phyloP scores from a whole-genome alignment of 2,888 invertebrate genomes.

The Amblyjoppa fuscipennis region DNA sequence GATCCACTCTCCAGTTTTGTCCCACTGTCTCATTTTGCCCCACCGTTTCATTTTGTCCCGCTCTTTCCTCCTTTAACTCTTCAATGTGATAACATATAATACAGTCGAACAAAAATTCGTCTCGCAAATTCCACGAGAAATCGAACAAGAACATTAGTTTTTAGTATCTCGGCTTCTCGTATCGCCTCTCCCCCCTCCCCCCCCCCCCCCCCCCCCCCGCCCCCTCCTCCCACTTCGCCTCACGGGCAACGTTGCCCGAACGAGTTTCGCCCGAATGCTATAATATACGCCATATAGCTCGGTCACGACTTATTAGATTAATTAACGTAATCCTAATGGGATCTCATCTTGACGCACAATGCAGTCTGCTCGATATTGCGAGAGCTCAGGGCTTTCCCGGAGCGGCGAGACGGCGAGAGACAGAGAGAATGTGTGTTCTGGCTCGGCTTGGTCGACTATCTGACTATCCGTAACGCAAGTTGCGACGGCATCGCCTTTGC shows the following conservation, averaged over 20 bases:
- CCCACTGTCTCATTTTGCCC: background rate
- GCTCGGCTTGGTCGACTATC: background rate
- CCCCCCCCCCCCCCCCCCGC: no score
- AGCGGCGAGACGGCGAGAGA: constrained; percentile 56
- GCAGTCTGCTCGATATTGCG: constrained; percentile 79
- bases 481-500: constrained; percentile 62
- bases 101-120: background rate
- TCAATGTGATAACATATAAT: background rate
- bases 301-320: constrained; percentile 79
- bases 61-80: background rate
- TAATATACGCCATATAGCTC: constrained; percentile 2
- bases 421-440: constrained; percentile 9
- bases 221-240: background rate
- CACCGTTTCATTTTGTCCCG: background rate
- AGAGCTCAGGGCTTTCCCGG: constrained; percentile 75
- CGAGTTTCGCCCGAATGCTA: constrained; percentile 7
- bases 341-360: constrained; percentile 83
- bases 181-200: background rate
- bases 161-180: background rate
- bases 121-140: constrained; percentile 1
- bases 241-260: background rate
- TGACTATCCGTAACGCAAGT: constrained; percentile 37
- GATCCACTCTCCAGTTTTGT: no score
- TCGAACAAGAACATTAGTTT: background rate
- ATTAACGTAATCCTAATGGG: constrained; percentile 83